Conservation (phyloP, 2,797 vertebrate genomes). For the Pelobates cultripes region DNA sequence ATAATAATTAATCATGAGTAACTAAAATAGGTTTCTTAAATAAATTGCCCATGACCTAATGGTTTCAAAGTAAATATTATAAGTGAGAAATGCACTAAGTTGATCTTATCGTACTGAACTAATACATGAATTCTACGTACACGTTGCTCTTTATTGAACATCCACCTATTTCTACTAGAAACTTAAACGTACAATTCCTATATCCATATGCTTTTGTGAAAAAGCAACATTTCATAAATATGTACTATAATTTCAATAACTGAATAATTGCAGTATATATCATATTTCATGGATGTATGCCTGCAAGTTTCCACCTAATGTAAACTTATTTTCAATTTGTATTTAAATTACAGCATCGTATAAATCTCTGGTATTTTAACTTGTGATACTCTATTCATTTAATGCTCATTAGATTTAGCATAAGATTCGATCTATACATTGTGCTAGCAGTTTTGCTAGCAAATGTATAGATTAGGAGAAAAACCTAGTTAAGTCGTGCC, state of each 20-base stretch:
- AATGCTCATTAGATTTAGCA: too few relatives aligned
- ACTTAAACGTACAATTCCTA: background rate
- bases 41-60: slow-evolving; percentile 59
- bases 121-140: slow-evolving; percentile 19
- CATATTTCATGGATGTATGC: slow-evolving; percentile 14
- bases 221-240: background rate
- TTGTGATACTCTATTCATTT: slow-evolving; percentile 49
- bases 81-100: slow-evolving; percentile 47
- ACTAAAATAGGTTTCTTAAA: slow-evolving; percentile 52
- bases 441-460: too few relatives aligned
- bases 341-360: slow-evolving; percentile 21
- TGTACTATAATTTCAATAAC: slow-evolving; percentile 5
- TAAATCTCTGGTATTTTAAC: slow-evolving; percentile 53
- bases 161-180: background rate
- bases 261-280: slow-evolving; percentile 1
- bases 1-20: slow-evolving; percentile 63
- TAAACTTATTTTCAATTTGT: slow-evolving; percentile 32
- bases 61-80: slow-evolving; percentile 67
- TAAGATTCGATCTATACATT: too few relatives aligned
- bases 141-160: background rate
- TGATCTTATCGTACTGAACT: slow-evolving; percentile 32
- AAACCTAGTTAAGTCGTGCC: too few relatives aligned
- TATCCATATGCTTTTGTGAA: slow-evolving; percentile 11
- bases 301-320: slow-evolving; percentile 12
- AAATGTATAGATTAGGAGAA: too few relatives aligned